Evolutionary conservation across 2,113 vertebrate species (phyloP).

Genomic region (Coptodon bakossiorum): DNA sequence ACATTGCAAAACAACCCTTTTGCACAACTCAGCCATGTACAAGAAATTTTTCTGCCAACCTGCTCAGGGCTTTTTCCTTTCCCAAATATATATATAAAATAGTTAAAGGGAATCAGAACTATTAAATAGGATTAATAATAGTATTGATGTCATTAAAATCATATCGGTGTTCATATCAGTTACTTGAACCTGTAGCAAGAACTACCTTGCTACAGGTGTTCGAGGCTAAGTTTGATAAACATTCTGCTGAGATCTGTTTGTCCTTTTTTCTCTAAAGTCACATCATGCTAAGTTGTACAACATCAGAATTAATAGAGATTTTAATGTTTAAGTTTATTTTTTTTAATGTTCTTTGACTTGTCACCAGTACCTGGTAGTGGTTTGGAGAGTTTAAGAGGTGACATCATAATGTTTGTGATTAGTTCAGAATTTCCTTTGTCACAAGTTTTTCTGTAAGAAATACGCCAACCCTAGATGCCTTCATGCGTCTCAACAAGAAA

Average conservation of each 20-base stretch:
- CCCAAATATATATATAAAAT: background rate
- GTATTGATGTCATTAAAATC: background rate
- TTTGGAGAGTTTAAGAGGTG: background rate
- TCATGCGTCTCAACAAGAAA: background rate
- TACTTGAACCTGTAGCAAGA: rapidly evolving
- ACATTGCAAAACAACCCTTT: background rate
- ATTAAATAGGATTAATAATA: background rate
- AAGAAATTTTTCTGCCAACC: background rate
- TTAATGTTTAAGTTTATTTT: background rate
- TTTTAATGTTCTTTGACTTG: background rate
- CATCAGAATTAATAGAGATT: background rate
- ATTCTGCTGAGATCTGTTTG: background rate
- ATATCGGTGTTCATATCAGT: background rate
- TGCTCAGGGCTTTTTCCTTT: background rate
- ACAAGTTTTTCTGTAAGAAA: background rate
- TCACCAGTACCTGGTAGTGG: background rate
- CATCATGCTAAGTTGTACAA: background rate
- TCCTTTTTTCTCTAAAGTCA: background rate
- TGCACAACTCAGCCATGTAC: background rate
- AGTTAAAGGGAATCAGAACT: background rate
- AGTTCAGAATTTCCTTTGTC: background rate
- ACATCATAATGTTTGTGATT: background rate
- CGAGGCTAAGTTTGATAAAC: background rate
- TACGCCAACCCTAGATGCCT: background rate
- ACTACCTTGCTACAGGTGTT: background rate